Evolutionary conservation across 2,888 invertebrate genomes (phyloP), one percentile per base, ranked within the genome.

Genomic region (Phasia obesa): DNA sequence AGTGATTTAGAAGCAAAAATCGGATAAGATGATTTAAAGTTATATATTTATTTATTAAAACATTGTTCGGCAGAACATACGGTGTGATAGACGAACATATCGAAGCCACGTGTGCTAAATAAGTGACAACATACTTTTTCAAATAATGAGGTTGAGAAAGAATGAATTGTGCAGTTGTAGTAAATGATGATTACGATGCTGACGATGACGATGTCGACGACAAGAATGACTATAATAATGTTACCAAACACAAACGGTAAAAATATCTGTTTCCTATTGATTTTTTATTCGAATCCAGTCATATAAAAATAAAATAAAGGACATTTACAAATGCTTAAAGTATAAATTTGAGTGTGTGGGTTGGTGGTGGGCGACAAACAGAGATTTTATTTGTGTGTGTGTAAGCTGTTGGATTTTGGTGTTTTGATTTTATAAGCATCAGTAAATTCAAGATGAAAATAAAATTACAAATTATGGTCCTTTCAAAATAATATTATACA

Each of bases 211-310:
- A 35, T 49, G 38, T 25, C 19, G 27, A 70, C 47, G 38, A 60
- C 47, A 62, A 44, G 9, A 23, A 21, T 69, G 79, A 75, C 75
- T 76, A 23, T 35, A 76, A 74, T 49, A 15, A 49, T 47, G 51
- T 57, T 44, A 42, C 62, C 49, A 77, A 80, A 67, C 60, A 77
- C 65, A 70, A 83, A 74, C 80, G 38, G 51, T 74, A 70, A 57
- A 74, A 80, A 83, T 77, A 87, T 89, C 89, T 89, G 89, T 89
- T 90, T 87, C 86, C 86, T 86, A 89, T 89, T 88, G 89, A 89
- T 89, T 89, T 87, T 85, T 84, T 70, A 42, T 38, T 74, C 44
- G 15, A 27, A 19, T 47, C 51, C 21, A 60, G 21, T 69, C 67
- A 17, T 47, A 75, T 60, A 51, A 71, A 65, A 70, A 53, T 73